A percentile compares a stretch with the other conserved stretches of the same genome.
phyloP scores from a whole-genome alignment of 2,888 invertebrate species.

The Chrysolina haemoptera region DNA sequence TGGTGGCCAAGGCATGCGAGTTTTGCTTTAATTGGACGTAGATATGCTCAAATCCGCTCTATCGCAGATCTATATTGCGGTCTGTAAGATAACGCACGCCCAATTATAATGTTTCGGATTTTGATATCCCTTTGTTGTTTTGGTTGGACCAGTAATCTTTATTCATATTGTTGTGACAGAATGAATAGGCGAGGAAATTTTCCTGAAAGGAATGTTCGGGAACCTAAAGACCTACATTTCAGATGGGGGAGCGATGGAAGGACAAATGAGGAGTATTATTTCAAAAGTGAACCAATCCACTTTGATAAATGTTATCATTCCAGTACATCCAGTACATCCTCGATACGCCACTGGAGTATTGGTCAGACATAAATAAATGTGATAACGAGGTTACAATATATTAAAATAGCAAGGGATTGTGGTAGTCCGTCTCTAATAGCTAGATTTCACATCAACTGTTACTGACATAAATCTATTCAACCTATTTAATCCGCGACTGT shows the following conservation, averaged over 20 bases:
- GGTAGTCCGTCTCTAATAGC: too few species aligned
- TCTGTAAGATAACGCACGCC: slow-evolving; percentile 52
- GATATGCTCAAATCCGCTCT: slow-evolving; percentile 55
- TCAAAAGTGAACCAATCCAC: too few species aligned
- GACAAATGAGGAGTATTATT: too few species aligned
- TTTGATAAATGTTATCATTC: too few species aligned
- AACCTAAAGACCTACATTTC: not conserved
- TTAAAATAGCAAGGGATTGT: too few species aligned
- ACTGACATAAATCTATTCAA: too few species aligned
- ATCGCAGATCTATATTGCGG: slow-evolving; percentile 55
- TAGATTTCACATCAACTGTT: too few species aligned
- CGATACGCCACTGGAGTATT: too few species aligned
- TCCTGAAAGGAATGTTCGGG: not conserved
- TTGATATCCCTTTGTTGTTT: slow-evolving; percentile 30
- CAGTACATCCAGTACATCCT: too few species aligned
- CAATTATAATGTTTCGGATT: slow-evolving; percentile 47
- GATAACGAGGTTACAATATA: too few species aligned
- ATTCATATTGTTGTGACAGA: slow-evolving; percentile 12
- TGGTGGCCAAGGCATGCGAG: slow-evolving; percentile 51
- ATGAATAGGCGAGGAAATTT: not conserved
- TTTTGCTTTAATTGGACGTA: slow-evolving; percentile 55
- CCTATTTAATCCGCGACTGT: too few species aligned
- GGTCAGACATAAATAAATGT: too few species aligned
- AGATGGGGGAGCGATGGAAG: not conserved
- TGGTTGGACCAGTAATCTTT: slow-evolving; percentile 18